phyloP scores from a whole-genome alignment of 1,140 invertebrate genomes.

The Saccostrea glomerata region DNA sequence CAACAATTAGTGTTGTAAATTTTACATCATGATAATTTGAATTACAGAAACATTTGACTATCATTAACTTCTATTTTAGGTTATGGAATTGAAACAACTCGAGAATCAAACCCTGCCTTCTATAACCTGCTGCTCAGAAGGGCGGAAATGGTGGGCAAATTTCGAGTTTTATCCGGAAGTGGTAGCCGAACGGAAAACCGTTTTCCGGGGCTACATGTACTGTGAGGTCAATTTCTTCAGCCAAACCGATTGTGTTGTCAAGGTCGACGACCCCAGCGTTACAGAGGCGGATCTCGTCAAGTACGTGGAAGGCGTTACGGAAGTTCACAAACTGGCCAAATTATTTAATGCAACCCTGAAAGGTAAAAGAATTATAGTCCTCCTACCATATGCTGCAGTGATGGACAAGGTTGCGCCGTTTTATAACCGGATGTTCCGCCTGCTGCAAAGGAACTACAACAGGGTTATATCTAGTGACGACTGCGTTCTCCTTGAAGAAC shows the following conservation, averaged over 20 bases:
- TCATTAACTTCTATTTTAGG: not conserved
- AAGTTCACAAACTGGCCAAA: not conserved
- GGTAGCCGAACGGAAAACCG: constrained; percentile 38
- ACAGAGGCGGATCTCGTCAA: constrained; percentile 23
- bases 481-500: constrained; percentile 40
- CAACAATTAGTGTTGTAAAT: too few relatives aligned
- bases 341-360: constrained; percentile 3
- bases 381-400: not conserved
- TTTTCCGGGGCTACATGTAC: constrained; percentile 45
- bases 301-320: not conserved
- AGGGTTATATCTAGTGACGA: not conserved
- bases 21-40: too few relatives aligned
- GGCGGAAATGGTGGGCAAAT: constrained; percentile 43
- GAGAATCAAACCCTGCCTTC: constrained; percentile 43
- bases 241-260: constrained; percentile 34
- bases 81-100: constrained; percentile 5
- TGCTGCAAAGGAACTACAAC: constrained; percentile 43
- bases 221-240: constrained; percentile 40
- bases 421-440: constrained; percentile 44
- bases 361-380: not conserved
- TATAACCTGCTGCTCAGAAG: constrained; percentile 37
- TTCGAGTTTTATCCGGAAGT: constrained; percentile 47
- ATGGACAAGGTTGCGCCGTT: constrained; percentile 47
- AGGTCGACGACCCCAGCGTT: constrained; percentile 15
- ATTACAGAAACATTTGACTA: too few relatives aligned